A percentile compares a stretch with the other conserved stretches of the same genome.
Conservation (phyloP, 2,888 invertebrate species). For the Phania funesta region DNA sequence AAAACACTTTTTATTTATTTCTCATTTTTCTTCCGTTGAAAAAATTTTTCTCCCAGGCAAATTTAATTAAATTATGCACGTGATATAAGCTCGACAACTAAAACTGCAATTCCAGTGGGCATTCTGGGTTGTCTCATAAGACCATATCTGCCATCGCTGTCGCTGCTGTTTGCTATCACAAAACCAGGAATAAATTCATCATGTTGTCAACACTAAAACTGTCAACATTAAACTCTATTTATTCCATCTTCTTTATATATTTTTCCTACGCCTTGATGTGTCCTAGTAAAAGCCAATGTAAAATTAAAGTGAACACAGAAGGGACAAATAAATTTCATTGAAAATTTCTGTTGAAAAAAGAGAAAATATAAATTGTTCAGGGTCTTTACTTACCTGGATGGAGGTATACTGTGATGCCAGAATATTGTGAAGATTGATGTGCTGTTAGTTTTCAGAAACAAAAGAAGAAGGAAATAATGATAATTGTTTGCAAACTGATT, state of each 20-base stretch:
- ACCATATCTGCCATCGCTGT: background rate
- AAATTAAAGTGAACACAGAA: background rate
- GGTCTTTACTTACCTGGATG: conserved; percentile 38
- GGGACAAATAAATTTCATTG: background rate
- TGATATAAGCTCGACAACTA: background rate
- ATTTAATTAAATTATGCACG: background rate
- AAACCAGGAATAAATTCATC: conserved; percentile 34
- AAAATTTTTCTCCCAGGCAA: background rate
- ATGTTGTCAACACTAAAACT: conserved; percentile 58
- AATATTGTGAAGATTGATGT: conserved; percentile 59
- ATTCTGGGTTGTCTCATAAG: background rate
- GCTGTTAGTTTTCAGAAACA: conserved; percentile 20
- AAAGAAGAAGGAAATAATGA: background rate
- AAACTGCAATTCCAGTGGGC: background rate
- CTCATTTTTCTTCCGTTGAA: too few species aligned
- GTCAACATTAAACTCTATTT: conserved; percentile 48
- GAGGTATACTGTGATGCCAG: conserved; percentile 38
- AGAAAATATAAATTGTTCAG: conserved; percentile 8
- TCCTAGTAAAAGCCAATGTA: conserved; percentile 1
- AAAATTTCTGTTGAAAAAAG: background rate
- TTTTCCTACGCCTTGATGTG: background rate
- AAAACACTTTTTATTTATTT: too few species aligned
- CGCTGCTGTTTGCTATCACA: background rate
- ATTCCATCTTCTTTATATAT: background rate
- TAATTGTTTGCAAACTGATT: conserved; percentile 20